Base-by-base conservation (phyloP, 2,113 vertebrate genomes). In the Platysternon megacephalum region DNA sequence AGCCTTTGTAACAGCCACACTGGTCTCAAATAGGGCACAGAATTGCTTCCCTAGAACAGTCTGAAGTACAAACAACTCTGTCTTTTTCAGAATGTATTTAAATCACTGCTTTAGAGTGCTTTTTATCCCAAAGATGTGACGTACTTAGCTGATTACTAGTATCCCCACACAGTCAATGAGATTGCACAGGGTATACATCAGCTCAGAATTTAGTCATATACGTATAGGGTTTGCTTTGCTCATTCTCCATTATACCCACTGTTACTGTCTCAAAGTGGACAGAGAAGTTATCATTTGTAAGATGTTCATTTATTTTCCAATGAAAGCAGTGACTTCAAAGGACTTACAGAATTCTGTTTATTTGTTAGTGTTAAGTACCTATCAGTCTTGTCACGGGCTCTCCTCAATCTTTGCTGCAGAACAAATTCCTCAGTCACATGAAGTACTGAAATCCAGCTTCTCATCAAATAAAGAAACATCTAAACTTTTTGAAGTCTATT, bases 191-290 rank as follows among this genome's bases (percentile, higher is more conserved):
- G 13, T 79, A 4, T 19, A 4, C 85, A 65, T 2, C 2, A 74
- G 22, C 13, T 16, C 17, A 61, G 32, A 5, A 90, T 89, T 52
- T 82, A 35, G 22, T 48, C 52, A 84, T 35, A 56, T 26, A 13
- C 87, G 79, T 8, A 72, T 26, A 82, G 89, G 4, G 5, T 78
- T 21, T 49, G 10, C 10, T 85, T 79, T 72, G 2, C 22, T 87
- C 44, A 8, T 49, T 49, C 82, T 44, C 56, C 10, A 0, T 22
- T 3, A 0, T 0, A 11, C 22, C 17, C 1, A 44, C 58, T 52
- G 13, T 72, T 5, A 80, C 35, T 76, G 8, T 26, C 65, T 90
- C 19, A 65, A 80, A 13, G 6, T 85, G 2, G 22, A 87, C 35
- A 58, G 1, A 49, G 14, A 90, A 96, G 89, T 13, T 0, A 13